These are phyloP conservation scores for Oceanodroma tethys DNA, from an alignment of 2,113 vertebrate species.

Conservation along the genomic window DNA sequence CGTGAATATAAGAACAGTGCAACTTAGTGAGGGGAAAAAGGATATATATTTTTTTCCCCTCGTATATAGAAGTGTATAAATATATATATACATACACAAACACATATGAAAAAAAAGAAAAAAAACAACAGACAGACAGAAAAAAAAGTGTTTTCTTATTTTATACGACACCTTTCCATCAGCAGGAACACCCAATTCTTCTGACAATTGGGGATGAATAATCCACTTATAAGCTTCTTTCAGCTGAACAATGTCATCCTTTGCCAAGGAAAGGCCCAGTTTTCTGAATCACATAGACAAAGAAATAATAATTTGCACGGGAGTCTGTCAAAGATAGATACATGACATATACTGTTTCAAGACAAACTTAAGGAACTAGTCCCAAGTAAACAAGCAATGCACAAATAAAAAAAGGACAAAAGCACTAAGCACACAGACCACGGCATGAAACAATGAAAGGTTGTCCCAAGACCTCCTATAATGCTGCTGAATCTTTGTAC, in stretches of 20 bases:
- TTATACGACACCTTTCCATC: conserved; percentile 81
- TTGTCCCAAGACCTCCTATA: background rate
- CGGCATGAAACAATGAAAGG: background rate
- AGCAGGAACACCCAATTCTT: conserved; percentile 83
- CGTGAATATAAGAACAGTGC: background rate
- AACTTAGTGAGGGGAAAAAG: background rate
- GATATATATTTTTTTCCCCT: background rate
- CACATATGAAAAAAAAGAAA: background rate
- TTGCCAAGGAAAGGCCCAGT: conserved; percentile 77
- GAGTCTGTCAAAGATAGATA: background rate
- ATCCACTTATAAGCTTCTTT: conserved; percentile 98
- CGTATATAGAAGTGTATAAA: background rate
- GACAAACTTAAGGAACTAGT: background rate
- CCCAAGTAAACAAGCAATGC: background rate
- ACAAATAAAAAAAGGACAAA: background rate
- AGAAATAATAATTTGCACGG: conserved; percentile 31
- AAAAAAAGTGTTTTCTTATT: background rate
- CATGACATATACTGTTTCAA: background rate
- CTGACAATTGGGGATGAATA: conserved; percentile 84
- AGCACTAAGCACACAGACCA: background rate
- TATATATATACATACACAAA: background rate
- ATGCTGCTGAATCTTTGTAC: background rate
- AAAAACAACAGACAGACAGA: background rate
- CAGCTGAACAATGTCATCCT: conserved; percentile 87
- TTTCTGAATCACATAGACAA: conserved; percentile 76